Evolutionary conservation across 2,888 invertebrate species (phyloP).

Genomic region (Trachelus troglodyta): DNA sequence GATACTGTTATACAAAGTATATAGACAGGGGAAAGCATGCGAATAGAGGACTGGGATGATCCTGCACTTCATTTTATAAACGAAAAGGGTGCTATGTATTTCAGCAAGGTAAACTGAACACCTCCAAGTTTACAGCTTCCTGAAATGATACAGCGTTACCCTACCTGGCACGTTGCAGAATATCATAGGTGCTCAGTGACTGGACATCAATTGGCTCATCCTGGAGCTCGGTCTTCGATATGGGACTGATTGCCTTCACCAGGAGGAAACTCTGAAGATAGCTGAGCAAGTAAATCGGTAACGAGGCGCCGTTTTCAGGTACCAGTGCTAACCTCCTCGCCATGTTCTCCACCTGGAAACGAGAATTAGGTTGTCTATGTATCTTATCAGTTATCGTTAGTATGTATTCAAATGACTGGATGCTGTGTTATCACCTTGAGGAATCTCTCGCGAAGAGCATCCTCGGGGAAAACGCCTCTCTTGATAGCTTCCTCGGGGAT

Average conservation of each 20-base stretch:
- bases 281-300: slow-evolving; percentile 86
- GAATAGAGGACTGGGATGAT: neutral
- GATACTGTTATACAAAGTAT: too few species aligned
- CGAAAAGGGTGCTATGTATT: too few species aligned
- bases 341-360: slow-evolving; percentile 76
- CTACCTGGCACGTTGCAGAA: slow-evolving; percentile 90
- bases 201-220: slow-evolving; percentile 80
- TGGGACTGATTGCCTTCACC: slow-evolving; percentile 75
- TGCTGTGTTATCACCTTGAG: slow-evolving; percentile 68
- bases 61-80: too few species aligned
- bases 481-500: slow-evolving; percentile 82
- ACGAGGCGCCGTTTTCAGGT: slow-evolving; percentile 87
- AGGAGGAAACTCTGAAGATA: slow-evolving; percentile 90
- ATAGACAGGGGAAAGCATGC: neutral
- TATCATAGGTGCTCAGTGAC: slow-evolving; percentile 85
- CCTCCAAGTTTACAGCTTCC: too few species aligned
- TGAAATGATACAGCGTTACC: slow-evolving; percentile 8
- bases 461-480: slow-evolving; percentile 90
- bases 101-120: too few species aligned
- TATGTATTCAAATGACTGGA: slow-evolving; percentile 20
- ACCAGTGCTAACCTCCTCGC: slow-evolving; percentile 88
- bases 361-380: slow-evolving; percentile 14
- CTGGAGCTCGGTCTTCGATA: slow-evolving; percentile 79
- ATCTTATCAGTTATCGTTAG: slow-evolving; percentile 9
- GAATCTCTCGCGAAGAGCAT: slow-evolving; percentile 86